Percentiles rank a stretch among this genome's conserved stretches.
Evolutionary conservation across 2,113 vertebrate genomes (phyloP).

Genomic region (Sorex araneus): DNA sequence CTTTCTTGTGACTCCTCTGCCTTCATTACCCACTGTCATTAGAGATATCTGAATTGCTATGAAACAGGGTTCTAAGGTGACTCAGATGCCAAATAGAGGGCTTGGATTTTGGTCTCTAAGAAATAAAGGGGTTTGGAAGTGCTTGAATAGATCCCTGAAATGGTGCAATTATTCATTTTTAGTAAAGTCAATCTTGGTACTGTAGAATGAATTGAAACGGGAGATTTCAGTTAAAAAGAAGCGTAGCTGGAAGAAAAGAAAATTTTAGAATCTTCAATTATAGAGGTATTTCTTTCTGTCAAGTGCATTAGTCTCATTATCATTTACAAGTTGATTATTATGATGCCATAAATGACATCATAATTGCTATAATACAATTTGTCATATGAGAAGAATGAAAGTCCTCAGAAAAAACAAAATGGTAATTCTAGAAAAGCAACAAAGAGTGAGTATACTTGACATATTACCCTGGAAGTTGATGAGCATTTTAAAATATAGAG

Average conservation of each 20-base stretch:
- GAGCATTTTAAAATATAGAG: background rate
- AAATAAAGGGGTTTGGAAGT: background rate
- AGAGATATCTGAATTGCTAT: background rate
- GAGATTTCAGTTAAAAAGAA: constrained; percentile 10
- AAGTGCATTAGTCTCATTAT: constrained; percentile 62
- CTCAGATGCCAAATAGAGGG: background rate
- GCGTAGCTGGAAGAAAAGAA: constrained; percentile 23
- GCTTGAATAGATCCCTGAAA: constrained; percentile 47
- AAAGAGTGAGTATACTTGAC: background rate
- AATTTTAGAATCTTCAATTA: constrained; percentile 17
- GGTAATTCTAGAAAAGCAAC: background rate
- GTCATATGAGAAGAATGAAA: background rate
- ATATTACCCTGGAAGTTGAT: background rate
- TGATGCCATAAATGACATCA: background rate
- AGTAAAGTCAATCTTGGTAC: background rate
- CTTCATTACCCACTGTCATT: background rate
- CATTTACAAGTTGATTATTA: constrained; percentile 59
- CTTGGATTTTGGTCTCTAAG: background rate
- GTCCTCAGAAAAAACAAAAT: background rate
- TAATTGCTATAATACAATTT: constrained; percentile 49
- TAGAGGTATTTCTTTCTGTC: background rate
- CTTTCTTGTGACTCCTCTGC: background rate
- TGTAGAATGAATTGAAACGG: background rate
- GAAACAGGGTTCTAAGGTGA: background rate
- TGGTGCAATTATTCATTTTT: background rate